Evolutionary conservation across 2,888 invertebrate species (phyloP).

Genomic region (Strigamia transsilvanica): DNA sequence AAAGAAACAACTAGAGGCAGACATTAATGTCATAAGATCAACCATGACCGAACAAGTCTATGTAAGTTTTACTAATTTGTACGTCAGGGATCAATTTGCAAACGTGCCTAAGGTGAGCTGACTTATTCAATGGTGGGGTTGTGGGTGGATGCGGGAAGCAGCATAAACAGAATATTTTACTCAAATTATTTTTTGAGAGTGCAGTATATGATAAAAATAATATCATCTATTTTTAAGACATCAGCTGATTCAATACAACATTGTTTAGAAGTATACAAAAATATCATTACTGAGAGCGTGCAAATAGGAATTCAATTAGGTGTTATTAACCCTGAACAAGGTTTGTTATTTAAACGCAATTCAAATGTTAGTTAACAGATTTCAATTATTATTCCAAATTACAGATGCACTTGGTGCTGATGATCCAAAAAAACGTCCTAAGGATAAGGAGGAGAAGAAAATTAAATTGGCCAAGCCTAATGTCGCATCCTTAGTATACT

Average conservation of each 20-base stretch:
- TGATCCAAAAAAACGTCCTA: too few species aligned
- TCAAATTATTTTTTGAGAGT: not conserved
- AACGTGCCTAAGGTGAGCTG: not conserved
- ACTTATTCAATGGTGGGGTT: too few species aligned
- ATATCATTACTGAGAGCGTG: not conserved
- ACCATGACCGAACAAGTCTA: not conserved
- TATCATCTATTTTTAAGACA: not conserved
- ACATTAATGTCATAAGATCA: not conserved
- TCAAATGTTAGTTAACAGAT: too few species aligned
- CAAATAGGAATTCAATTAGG: not conserved
- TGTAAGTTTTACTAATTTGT: not conserved
- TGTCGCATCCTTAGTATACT: too few species aligned
- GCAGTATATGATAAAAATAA: too few species aligned
- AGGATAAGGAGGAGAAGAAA: too few species aligned
- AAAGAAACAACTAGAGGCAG: not conserved
- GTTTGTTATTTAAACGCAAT: not conserved
- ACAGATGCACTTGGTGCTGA: too few species aligned
- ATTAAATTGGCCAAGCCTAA: too few species aligned
- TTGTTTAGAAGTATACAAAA: not conserved
- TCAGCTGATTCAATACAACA: not conserved
- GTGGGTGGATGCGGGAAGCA: too few species aligned
- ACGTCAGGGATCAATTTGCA: not conserved
- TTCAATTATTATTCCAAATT: too few species aligned
- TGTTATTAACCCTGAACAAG: not conserved
- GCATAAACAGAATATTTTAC: too few species aligned